Base-by-base conservation (phyloP, 2,797 vertebrate genomes). In the Trachurus trachurus region DNA sequence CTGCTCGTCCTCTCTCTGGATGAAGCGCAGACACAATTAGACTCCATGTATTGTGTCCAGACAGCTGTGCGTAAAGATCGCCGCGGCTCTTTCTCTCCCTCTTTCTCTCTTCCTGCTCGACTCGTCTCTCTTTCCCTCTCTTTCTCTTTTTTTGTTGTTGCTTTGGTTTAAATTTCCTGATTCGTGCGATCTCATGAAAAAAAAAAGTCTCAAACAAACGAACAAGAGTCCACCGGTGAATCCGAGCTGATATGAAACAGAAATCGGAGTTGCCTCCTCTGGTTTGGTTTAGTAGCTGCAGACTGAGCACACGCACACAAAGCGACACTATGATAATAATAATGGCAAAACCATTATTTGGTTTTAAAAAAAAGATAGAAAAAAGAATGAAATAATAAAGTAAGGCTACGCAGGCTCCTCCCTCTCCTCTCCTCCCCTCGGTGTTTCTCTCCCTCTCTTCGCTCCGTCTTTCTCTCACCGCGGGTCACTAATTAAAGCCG, bases 401-500 rank as follows among this genome's bases (percentile, higher is more conserved):
- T 92, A 88, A 88, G 85, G 88, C 87, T 91, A 75, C 80, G 82
- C 89, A 87, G 88, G 88, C 83, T 88, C 88, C 90, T 86, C 88
- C 93, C 90, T 91, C 90, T 26, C 91, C 89, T 90, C 88, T 88
- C 87, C 90, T 82, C 71, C 71, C 67, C 73, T 75, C 57, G 67
- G 78, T 50, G 76, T 47, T 70, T 74, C 80, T 70, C 77, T 78
- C 60, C 61, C 68, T 69, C 83, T 88, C 85, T 82, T n/a, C n/a
- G n/a, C n/a, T 26, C 26, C 26, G 26, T 26, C 26, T 26, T 26
- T 26, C 63, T 26, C 63, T 88, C 90, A 90, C 86, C 92, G 79
- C 84, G 72, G 88, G 87, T 88, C 89, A 86, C 89, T 88, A 92
- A 96, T 95, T 94, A 94, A 91, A 93, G 83, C 87, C 57, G 84